phyloP scores from a whole-genome alignment of 2,113 vertebrate genomes.

The Gymnobelideus leadbeateri region DNA sequence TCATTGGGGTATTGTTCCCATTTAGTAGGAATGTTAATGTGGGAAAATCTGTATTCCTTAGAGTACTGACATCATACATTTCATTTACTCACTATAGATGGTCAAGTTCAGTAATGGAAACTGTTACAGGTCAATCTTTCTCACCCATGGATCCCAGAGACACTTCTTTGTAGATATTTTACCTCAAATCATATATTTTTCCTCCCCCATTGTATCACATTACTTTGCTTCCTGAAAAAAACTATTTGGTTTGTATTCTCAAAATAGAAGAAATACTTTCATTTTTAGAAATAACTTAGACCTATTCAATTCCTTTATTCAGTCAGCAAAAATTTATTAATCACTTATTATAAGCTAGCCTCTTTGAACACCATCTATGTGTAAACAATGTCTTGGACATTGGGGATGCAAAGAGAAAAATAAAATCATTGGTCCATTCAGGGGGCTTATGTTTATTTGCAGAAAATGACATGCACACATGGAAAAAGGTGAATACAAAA shows the following conservation, averaged over 20 bases:
- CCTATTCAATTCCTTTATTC: too few relatives aligned
- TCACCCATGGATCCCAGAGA: background rate
- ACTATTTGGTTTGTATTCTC: background rate
- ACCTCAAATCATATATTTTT: background rate
- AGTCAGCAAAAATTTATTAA: background rate
- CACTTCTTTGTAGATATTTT: background rate
- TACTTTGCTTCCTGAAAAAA: background rate
- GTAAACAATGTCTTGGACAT: background rate
- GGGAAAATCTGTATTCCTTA: conserved; percentile 38
- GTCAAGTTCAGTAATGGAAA: conserved; percentile 15
- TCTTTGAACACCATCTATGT: background rate
- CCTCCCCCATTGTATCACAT: background rate
- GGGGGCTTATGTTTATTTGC: too few relatives aligned
- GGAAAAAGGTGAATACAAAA: too few relatives aligned
- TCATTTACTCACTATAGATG: conserved; percentile 50
- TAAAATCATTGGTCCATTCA: too few relatives aligned
- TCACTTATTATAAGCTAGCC: background rate
- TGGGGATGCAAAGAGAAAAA: background rate
- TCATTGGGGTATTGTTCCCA: conserved; percentile 47
- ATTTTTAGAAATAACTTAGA: background rate
- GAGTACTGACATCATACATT: conserved; percentile 50
- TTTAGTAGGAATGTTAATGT: conserved; percentile 58
- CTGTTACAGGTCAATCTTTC: background rate
- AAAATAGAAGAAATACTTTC: background rate
- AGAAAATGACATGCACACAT: too few relatives aligned